Evolutionary conservation across 2,113 vertebrate species (phyloP), one percentile per base, ranked within the genome.

Genomic region (Carassius auratus): DNA sequence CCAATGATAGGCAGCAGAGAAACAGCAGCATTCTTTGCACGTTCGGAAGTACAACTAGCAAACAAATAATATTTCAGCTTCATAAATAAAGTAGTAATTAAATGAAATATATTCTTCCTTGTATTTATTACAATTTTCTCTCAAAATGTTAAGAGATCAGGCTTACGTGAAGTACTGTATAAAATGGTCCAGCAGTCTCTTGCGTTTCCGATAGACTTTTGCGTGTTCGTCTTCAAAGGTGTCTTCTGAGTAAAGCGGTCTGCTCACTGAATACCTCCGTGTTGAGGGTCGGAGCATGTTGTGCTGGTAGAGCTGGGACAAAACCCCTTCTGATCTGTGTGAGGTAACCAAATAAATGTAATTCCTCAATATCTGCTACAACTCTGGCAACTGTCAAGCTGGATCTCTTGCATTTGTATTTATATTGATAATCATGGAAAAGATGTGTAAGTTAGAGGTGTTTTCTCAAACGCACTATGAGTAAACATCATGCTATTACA

Each of bases 241-340:
- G 19, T 96, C 95, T 90, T 97, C 95, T 0, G 98, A 97, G 88
- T 98, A 99, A 33, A 98, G 92, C 0, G 95, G 93, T 89, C 98
- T 94, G 91, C 93, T 91, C 91, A 99, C 94, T 80, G 95, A 81
- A 33, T 98, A 99, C 90, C 96, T 95, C 85, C 92, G 95, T 4
- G 93, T 95, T 84, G 94, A 88, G 9, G 94, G 85, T 89, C 95
- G 95, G 78, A 95, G 95, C 96, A 95, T 97, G 90, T 86, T 8
- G 59, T 45, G 55, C 61, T 38, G 52, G 88, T 73, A 87, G 82
- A 64, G 76, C 50, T 76, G 75, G 81, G 61, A 59, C 30, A 80
- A 48, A 83, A 79, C 88, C 79, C 59, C 38, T 10, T 68, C 48
- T 59, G 59, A 9, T 59, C 81, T 90, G 73, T 73, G 36, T 85